Evolutionary conservation across 1,140 invertebrate genomes (phyloP), one percentile per base, ranked within the genome.

Genomic region (Camponotus pennsylvanicus): DNA sequence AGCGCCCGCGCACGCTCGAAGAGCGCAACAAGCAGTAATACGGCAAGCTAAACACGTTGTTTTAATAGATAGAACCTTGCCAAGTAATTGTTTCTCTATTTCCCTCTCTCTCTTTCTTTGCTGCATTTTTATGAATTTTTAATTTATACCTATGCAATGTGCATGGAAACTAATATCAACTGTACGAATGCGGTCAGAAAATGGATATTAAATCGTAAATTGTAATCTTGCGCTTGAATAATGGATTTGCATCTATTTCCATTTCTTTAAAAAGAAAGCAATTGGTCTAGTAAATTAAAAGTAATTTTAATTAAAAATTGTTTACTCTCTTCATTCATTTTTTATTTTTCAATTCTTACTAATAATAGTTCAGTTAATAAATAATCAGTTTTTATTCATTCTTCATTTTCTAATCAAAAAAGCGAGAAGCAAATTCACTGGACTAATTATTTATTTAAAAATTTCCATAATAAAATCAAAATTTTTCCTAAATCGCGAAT

Each of bases 1-100:
- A 34, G 59, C 40, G 40, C 37, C 3, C 52, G 37, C 67, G 52
- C 40, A 57, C 40, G 57, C 40, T 61, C 45, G 69, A 42, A 13
- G 79, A 13, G 27, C 69, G 79, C 79, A 83, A 83, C 79, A 83
- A 83, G 79, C 79, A 45, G 67, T 45, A 61, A 61, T 82, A 61
- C 59, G 32, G 49, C 21, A 83, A 59, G 55, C 69, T 55, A 83
- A 83, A 49, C 69, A 49, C 40, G 55, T 71, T 71, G 79, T 83
- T 83, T 83, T 75, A 73, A 73, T 61, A 83, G 40, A 73, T 34
- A 59, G n/a, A 82, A 37, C 15, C 32, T 13, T 9, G 15, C 42
- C 27, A 9, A 42, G 49, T 57, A 42, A 80, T 80, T 32, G 55
- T 18, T 13, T 49, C 11, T 49, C 45, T 49, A 7, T 4, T 3